phyloP scores from a whole-genome alignment of 1,140 invertebrate species.

The Drosophila varians region DNA sequence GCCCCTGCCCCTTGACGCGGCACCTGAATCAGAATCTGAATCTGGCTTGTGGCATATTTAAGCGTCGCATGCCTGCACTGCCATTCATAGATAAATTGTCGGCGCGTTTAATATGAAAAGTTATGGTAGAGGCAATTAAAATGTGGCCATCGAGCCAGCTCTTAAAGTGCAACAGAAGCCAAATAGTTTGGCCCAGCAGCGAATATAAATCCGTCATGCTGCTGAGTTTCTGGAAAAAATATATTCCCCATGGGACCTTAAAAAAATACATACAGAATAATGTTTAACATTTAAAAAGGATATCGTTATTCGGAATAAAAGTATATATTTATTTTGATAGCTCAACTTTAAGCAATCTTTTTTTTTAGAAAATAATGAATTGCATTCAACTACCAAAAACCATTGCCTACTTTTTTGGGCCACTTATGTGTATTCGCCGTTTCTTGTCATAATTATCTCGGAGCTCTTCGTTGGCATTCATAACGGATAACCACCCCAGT shows the following conservation, averaged over 20 bases:
- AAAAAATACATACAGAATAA: too few relatives aligned
- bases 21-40: slow-evolving; percentile 32
- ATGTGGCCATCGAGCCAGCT: slow-evolving; percentile 10
- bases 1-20: not conserved
- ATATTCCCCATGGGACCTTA: too few relatives aligned
- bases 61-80: slow-evolving; percentile 57
- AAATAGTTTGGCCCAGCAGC: slow-evolving; percentile 7
- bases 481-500: slow-evolving; percentile 51
- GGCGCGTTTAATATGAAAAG: slow-evolving; percentile 72
- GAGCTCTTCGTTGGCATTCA: slow-evolving; percentile 49
- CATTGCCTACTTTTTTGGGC: slow-evolving; percentile 3
- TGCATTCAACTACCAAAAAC: not conserved
- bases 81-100: slow-evolving; percentile 75
- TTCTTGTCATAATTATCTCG: slow-evolving; percentile 48
- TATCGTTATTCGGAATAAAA: not conserved
- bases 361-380: too few relatives aligned
- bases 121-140: slow-evolving; percentile 71
- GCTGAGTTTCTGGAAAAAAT: not conserved
- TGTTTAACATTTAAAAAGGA: too few relatives aligned
- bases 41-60: slow-evolving; percentile 70
- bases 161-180: slow-evolving; percentile 40
- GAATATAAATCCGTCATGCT: slow-evolving; percentile 14
- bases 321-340: not conserved
- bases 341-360: too few relatives aligned
- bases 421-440: not conserved